These are phyloP conservation scores for Vanessa atalanta DNA, from an alignment of 1,140 invertebrate genomes.

Conservation along the genomic window DNA sequence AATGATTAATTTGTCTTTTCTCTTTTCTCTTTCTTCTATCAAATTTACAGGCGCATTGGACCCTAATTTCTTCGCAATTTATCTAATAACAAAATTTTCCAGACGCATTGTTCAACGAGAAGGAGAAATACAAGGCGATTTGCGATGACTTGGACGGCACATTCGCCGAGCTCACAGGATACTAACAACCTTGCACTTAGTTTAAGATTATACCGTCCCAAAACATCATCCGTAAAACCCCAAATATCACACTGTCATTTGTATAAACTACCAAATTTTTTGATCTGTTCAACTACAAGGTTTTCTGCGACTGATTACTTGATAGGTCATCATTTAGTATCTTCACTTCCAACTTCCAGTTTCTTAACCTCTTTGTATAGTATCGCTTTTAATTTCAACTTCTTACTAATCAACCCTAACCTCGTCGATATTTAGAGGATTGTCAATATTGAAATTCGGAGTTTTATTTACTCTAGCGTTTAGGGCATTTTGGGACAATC, in stretches of 20 bases:
- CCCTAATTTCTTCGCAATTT: conserved; percentile 51
- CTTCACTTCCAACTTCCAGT: not conserved
- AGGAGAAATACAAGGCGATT: conserved; percentile 97
- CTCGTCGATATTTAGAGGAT: conserved; percentile 53
- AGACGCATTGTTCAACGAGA: conserved; percentile 88
- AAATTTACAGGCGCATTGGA: conserved; percentile 27
- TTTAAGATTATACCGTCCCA: conserved; percentile 68
- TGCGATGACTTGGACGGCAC: conserved; percentile 99
- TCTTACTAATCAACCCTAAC: conserved; percentile 55
- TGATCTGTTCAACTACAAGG: conserved; percentile 9
- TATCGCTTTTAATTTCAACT: conserved; percentile 42
- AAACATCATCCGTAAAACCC: conserved; percentile 38
- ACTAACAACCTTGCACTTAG: conserved; percentile 83
- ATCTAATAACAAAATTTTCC: conserved; percentile 72
- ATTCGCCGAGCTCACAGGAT: conserved; percentile 93
- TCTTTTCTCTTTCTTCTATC: conserved; percentile 23
- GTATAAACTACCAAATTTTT: conserved; percentile 21
- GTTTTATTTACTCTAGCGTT: conserved; percentile 27
- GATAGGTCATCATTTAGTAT: conserved; percentile 16
- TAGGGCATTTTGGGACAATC: conserved; percentile 48
- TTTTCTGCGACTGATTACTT: conserved; percentile 8
- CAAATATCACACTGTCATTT: conserved; percentile 39
- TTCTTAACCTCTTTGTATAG: conserved; percentile 18
- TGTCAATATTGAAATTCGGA: conserved; percentile 37
- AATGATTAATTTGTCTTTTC: conserved; percentile 28